Evolutionary conservation across 2,888 invertebrate genomes (phyloP).

Genomic region (Myathropa florea): DNA sequence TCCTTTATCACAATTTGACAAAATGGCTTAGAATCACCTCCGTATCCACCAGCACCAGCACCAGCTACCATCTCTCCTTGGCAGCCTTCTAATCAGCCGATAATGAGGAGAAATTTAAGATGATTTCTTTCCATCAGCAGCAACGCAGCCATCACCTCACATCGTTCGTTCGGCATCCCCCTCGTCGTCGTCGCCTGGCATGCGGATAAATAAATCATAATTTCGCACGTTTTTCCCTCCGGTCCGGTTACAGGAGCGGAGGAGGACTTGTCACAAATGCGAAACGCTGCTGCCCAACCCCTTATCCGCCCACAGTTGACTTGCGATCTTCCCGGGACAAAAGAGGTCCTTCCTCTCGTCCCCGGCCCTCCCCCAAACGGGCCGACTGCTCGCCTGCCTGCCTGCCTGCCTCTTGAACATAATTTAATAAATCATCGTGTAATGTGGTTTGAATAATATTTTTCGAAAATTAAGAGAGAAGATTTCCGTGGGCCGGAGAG

Average conservation of each 20-base stretch:
- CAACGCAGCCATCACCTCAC: constrained; percentile 10
- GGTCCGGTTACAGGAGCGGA: neutral
- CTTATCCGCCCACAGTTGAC: constrained; percentile 15
- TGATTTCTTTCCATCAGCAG: constrained; percentile 61
- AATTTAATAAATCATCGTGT: constrained; percentile 69
- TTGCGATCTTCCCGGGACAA: constrained; percentile 7
- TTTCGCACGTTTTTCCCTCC: constrained; percentile 22
- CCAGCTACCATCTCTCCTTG: neutral
- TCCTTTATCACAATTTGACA: constrained; percentile 60
- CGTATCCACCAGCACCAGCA: neutral
- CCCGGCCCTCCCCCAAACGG: too few relatives aligned
- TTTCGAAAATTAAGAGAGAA: constrained; percentile 54
- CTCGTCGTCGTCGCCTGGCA: neutral
- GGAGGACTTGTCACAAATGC: constrained; percentile 11
- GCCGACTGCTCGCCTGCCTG: neutral
- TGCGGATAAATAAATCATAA: constrained; percentile 63
- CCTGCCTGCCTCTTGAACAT: constrained; percentile 46
- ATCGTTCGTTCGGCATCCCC: constrained; percentile 25
- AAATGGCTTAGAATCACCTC: constrained; percentile 20
- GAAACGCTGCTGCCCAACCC: neutral
- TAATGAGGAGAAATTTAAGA: constrained; percentile 57
- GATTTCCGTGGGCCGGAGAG: constrained; percentile 29
- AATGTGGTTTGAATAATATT: constrained; percentile 69
- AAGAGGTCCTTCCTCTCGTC: neutral
- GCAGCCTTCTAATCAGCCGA: constrained; percentile 38